These are phyloP conservation scores for Akabosia matsudoensis DNA, from an alignment of 1,140 invertebrate genomes.

Conservation along the genomic window DNA sequence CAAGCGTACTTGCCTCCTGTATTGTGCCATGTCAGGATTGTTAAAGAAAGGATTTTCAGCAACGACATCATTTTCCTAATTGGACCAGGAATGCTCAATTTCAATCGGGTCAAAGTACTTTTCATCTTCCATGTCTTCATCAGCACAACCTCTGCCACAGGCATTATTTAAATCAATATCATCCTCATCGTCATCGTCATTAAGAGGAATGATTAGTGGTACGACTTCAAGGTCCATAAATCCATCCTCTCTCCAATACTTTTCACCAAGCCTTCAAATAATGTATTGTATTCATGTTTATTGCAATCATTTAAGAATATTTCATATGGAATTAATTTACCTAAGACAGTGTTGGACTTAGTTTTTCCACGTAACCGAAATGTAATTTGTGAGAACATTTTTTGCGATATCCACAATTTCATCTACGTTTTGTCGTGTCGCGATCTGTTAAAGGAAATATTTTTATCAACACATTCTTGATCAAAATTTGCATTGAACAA, in stretches of 20 bases:
- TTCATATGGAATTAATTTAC: not conserved
- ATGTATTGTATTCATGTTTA: not conserved
- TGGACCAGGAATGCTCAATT: not conserved
- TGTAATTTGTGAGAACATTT: not conserved
- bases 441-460: too few relatives aligned
- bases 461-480: too few relatives aligned
- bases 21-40: too few relatives aligned
- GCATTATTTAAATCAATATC: not conserved
- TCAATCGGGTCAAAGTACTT: not conserved
- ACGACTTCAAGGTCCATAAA: not conserved
- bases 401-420: not conserved
- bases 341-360: not conserved
- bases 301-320: not conserved
- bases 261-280: not conserved
- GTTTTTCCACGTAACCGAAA: not conserved
- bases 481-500: too few relatives aligned
- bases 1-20: too few relatives aligned
- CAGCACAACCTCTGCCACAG: too few relatives aligned
- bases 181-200: not conserved
- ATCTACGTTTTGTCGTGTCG: not conserved
- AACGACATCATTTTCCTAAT: not conserved
- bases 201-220: not conserved
- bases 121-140: not conserved
- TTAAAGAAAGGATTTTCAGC: too few relatives aligned
- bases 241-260: not conserved